Conservation (phyloP, 2,113 vertebrate genomes). For the Podarcis muralis region DNA sequence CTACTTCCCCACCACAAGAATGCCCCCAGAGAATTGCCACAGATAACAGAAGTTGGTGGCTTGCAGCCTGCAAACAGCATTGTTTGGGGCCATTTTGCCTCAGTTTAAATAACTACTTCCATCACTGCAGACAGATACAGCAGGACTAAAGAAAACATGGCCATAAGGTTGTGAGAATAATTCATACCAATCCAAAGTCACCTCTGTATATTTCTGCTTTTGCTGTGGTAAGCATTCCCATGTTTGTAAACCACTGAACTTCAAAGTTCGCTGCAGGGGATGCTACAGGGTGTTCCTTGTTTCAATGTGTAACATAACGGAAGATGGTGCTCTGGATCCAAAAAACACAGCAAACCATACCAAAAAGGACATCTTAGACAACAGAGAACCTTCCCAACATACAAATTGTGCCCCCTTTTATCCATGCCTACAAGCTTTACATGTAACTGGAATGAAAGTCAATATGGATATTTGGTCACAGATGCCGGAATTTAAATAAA, state of each 20-base stretch:
- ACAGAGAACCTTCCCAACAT: neutral
- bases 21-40: too few relatives aligned
- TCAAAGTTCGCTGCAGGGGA: neutral
- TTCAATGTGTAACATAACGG: neutral
- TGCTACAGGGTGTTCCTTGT: neutral
- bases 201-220: neutral
- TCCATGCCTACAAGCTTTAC: neutral
- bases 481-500: neutral
- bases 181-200: neutral
- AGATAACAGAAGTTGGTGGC: too few relatives aligned
- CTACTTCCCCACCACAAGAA: too few relatives aligned
- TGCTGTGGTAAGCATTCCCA: neutral
- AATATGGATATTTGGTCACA: neutral
- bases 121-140: neutral
- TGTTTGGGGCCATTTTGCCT: neutral
- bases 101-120: neutral
- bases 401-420: neutral
- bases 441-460: too few relatives aligned
- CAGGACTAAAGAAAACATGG: neutral
- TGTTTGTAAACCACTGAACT: constrained; percentile 6
- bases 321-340: neutral
- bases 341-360: neutral
- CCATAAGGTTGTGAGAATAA: neutral
- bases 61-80: neutral
- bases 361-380: neutral